Conservation (phyloP, 2,797 vertebrate genomes). For the Peromyscus melanophrys region DNA sequence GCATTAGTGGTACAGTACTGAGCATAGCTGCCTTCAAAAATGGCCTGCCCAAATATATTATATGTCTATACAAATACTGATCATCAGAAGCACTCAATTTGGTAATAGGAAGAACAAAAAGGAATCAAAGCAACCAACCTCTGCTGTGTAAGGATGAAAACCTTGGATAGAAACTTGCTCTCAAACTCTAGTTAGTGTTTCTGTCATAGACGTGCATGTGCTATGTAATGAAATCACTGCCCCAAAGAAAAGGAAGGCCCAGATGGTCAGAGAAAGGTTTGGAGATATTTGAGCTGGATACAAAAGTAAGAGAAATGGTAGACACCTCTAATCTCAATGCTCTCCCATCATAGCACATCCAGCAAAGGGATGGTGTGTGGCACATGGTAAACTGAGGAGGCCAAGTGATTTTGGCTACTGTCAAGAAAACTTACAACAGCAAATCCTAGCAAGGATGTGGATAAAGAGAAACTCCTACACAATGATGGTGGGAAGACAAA, state of each 20-base stretch:
- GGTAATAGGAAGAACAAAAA: conserved; percentile 17
- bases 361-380: not conserved
- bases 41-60: not conserved
- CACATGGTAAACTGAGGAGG: not conserved
- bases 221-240: not conserved
- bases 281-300: not conserved
- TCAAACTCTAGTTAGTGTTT: not conserved
- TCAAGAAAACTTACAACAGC: not conserved
- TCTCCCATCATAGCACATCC: not conserved
- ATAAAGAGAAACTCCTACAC: not conserved
- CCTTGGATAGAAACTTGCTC: conserved; percentile 7
- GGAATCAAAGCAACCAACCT: not conserved
- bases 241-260: not conserved
- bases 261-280: not conserved
- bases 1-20: no score
- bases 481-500: not conserved
- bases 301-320: not conserved
- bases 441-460: not conserved
- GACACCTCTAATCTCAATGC: not conserved
- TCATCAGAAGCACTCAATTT: not conserved
- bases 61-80: not conserved
- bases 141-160: not conserved
- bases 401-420: not conserved
- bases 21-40: not conserved
- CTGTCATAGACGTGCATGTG: not conserved